Evolutionary conservation across 2,888 invertebrate species (phyloP).

Genomic region (Archaeoteleia sp.): DNA sequence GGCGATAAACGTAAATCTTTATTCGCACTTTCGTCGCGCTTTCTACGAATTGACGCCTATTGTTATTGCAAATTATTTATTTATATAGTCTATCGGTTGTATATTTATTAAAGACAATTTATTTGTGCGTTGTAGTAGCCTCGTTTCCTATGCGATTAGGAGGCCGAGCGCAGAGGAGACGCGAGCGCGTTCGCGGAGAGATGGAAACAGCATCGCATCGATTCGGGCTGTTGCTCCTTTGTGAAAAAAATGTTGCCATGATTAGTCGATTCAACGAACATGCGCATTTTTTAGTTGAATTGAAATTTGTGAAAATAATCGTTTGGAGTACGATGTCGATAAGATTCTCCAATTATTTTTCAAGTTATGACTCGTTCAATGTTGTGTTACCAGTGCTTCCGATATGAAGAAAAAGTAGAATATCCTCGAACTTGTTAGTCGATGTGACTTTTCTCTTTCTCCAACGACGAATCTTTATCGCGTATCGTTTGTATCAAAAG

Average conservation of each 20-base stretch:
- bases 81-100: constrained; percentile 73
- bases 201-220: constrained; percentile 12
- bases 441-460: constrained; percentile 21
- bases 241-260: constrained; percentile 7
- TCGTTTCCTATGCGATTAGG: constrained; percentile 46
- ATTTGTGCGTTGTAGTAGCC: constrained; percentile 63
- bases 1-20: constrained; percentile 16
- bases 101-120: constrained; percentile 72
- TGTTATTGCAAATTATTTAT: constrained; percentile 67
- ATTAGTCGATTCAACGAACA: neutral
- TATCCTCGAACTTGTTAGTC: constrained; percentile 38
- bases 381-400: constrained; percentile 17
- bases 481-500: no score
- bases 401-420: constrained; percentile 5
- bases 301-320: no score
- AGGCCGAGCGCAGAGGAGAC: constrained; percentile 19
- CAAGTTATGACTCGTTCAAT: constrained; percentile 15
- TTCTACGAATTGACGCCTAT: constrained; percentile 51
- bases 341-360: constrained; percentile 10
- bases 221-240: constrained; percentile 9
- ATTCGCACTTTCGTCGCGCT: constrained; percentile 28
- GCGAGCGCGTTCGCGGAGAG: constrained; percentile 18
- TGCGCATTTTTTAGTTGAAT: constrained; percentile 2
- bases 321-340: no score
- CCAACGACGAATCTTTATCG: constrained; percentile 3